Evolutionary conservation across 1,140 invertebrate species (phyloP).

Genomic region (Contarinia nasturtii): DNA sequence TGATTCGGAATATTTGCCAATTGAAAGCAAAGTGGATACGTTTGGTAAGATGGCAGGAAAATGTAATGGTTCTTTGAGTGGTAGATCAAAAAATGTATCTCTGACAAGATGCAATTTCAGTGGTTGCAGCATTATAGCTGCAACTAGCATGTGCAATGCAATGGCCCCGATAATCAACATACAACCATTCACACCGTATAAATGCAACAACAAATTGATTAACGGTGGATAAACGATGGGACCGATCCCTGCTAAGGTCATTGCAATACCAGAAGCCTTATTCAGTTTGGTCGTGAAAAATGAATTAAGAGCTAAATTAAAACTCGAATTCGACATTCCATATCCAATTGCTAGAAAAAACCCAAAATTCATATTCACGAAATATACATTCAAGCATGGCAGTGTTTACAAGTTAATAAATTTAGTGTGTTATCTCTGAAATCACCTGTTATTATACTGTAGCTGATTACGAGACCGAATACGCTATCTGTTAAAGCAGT

Average conservation of each 20-base stretch:
- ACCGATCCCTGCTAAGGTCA: slow-evolving; percentile 31
- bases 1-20: too few relatives aligned
- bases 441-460: slow-evolving; percentile 44
- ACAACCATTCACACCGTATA: slow-evolving; percentile 29
- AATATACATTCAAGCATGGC: too few relatives aligned
- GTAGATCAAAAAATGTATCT: slow-evolving; percentile 15
- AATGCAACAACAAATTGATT: slow-evolving; percentile 26
- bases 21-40: too few relatives aligned
- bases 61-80: slow-evolving; percentile 6
- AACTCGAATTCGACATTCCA: background rate
- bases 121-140: slow-evolving; percentile 32
- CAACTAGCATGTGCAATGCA: slow-evolving; percentile 31
- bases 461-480: slow-evolving; percentile 32
- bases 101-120: slow-evolving; percentile 29
- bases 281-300: slow-evolving; percentile 30
- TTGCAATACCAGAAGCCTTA: slow-evolving; percentile 29
- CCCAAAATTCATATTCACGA: too few relatives aligned
- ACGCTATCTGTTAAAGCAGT: slow-evolving; percentile 29
- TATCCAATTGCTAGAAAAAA: background rate
- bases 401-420: too few relatives aligned
- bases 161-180: slow-evolving; percentile 31
- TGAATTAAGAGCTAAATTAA: slow-evolving; percentile 9
- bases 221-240: slow-evolving; percentile 27
- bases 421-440: too few relatives aligned
- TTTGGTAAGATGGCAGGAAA: too few relatives aligned